A percentile compares a stretch with the other conserved stretches of the same genome.
Evolutionary conservation across 2,113 vertebrate species (phyloP).

Genomic region (Hemichromis elongatus): DNA sequence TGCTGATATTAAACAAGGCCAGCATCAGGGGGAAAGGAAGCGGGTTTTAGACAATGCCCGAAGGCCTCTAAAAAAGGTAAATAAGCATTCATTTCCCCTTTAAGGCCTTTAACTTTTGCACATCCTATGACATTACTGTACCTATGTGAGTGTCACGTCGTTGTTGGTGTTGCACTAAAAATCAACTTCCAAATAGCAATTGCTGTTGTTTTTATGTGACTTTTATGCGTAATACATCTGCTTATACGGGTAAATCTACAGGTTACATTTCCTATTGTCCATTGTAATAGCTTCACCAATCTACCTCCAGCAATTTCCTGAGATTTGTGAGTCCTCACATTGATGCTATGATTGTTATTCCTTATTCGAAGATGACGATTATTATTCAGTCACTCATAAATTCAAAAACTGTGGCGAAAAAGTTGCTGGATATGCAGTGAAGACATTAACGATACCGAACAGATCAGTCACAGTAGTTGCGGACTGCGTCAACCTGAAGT

Average conservation of each 20-base stretch:
- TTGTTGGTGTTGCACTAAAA: neutral
- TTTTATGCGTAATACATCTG: neutral
- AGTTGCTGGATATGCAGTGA: neutral
- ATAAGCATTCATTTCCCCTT: neutral
- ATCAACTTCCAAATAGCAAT: neutral
- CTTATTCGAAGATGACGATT: accelerated
- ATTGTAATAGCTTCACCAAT: neutral
- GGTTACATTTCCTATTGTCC: neutral
- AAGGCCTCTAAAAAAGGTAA: neutral
- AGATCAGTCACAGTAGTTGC: neutral
- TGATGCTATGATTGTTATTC: neutral
- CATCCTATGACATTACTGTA: neutral
- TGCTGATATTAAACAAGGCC: neutral
- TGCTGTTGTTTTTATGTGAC: neutral
- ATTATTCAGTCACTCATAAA: neutral
- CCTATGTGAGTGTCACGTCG: neutral
- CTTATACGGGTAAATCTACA: neutral
- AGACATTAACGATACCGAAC: neutral
- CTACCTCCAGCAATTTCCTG: neutral
- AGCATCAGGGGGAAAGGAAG: neutral
- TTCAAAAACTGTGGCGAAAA: neutral
- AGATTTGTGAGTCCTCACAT: neutral
- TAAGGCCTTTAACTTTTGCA: neutral
- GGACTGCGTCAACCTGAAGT: neutral
- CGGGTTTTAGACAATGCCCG: neutral